phyloP scores from a whole-genome alignment of 2,888 invertebrate genomes.

The Lithophane leautieri region DNA sequence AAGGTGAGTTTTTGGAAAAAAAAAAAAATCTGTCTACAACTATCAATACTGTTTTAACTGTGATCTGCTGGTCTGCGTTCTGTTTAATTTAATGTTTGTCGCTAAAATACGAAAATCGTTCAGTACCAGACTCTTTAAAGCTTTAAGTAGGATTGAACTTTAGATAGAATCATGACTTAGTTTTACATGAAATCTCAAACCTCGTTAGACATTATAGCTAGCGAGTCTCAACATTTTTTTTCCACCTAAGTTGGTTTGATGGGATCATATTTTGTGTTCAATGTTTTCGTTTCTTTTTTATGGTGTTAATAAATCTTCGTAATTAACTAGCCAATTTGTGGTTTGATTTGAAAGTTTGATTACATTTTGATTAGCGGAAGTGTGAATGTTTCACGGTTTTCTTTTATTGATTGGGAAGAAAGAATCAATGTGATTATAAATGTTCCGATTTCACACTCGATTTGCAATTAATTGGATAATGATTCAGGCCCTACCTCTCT shows the following conservation, averaged over 20 bases:
- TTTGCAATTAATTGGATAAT: slow-evolving; percentile 11
- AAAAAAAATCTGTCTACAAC: background rate
- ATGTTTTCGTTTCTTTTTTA: slow-evolving; percentile 56
- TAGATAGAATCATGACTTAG: background rate
- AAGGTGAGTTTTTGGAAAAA: no score
- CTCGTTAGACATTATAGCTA: background rate
- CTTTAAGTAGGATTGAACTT: background rate
- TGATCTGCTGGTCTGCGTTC: background rate
- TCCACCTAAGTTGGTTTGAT: slow-evolving; percentile 6
- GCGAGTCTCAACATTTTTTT: background rate
- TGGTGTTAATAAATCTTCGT: slow-evolving; percentile 51
- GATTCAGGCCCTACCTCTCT: background rate
- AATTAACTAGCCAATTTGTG: slow-evolving; percentile 38
- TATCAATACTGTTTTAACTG: background rate
- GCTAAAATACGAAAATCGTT: background rate
- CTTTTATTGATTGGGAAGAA: slow-evolving; percentile 40
- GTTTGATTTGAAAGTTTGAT: slow-evolving; percentile 55
- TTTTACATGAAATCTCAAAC: slow-evolving; percentile 8
- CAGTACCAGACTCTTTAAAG: background rate
- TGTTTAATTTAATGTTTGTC: background rate
- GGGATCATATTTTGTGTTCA: slow-evolving; percentile 42
- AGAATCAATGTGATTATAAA: slow-evolving; percentile 12
- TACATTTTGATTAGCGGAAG: slow-evolving; percentile 55
- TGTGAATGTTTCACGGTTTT: slow-evolving; percentile 54
- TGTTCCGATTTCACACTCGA: slow-evolving; percentile 25